Percentiles rank a stretch among this genome's conserved stretches.
These are phyloP conservation scores for Eulithis prunata DNA, from an alignment of 2,888 invertebrate genomes.

Conservation along the genomic window DNA sequence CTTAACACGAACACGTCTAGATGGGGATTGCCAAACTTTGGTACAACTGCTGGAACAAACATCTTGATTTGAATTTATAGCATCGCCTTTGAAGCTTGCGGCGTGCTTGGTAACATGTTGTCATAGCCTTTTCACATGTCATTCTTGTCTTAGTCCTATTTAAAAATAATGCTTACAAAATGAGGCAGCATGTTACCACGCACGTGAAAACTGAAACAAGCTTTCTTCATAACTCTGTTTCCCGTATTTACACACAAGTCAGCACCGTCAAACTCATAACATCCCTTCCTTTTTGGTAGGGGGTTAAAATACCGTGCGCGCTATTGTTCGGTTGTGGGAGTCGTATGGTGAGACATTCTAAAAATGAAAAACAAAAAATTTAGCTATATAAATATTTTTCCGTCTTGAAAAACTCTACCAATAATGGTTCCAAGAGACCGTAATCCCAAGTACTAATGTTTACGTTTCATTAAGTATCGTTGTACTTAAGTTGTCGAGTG, in stretches of 20 bases:
- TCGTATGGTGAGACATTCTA: no score
- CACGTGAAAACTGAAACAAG: no score
- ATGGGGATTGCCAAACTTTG: constrained; percentile 24
- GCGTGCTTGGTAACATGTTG: constrained; percentile 13
- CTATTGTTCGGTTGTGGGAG: no score
- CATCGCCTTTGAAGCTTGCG: constrained; percentile 12
- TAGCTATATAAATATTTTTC: not conserved
- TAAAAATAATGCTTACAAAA: no score
- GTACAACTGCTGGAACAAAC: constrained; percentile 29
- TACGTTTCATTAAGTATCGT: constrained; percentile 61
- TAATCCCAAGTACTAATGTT: constrained; percentile 48
- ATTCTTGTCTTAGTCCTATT: not conserved
- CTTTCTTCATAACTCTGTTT: no score
- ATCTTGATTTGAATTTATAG: constrained; percentile 32
- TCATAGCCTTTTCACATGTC: constrained; percentile 11
- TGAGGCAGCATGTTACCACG: no score
- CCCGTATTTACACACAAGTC: no score
- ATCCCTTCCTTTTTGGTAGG: no score
- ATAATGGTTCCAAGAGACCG: constrained; percentile 23
- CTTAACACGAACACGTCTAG: constrained; percentile 36
- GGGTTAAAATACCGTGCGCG: no score
- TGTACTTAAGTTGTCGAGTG: constrained; percentile 52
- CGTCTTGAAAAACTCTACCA: not conserved
- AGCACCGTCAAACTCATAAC: no score
- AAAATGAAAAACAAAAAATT: not conserved